A percentile compares a stretch with the other conserved stretches of the same genome.
These are phyloP conservation scores for Nyctalus aviator DNA, from an alignment of 2,797 vertebrate genomes.

Conservation along the genomic window DNA sequence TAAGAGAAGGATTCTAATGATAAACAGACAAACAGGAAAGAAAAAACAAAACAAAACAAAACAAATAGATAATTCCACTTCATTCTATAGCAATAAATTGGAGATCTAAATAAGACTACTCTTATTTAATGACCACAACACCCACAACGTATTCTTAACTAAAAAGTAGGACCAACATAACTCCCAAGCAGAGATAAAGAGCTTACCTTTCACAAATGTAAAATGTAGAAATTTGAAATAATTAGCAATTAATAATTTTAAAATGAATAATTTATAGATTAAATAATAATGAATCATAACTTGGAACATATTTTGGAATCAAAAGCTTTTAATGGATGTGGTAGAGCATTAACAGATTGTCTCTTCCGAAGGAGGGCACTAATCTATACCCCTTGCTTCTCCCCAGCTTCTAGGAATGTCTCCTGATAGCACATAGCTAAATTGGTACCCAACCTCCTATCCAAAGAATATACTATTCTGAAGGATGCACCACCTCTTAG, in stretches of 20 bases:
- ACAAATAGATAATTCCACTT: not conserved
- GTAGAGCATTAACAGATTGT: not conserved
- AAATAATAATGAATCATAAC: not conserved
- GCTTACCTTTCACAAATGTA: not conserved
- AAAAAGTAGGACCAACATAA: not conserved
- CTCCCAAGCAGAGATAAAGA: not conserved
- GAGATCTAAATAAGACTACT: not conserved
- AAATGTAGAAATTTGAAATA: not conserved
- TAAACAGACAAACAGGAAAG: slow-evolving; percentile 14
- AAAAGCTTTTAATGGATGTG: not conserved
- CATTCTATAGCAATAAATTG: not conserved
- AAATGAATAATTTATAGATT: not conserved
- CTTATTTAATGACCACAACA: slow-evolving; percentile 2
- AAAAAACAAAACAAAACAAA: not conserved
- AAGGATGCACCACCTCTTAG: not conserved
- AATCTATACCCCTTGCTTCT: accelerated
- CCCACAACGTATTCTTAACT: not conserved
- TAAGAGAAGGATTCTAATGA: not conserved
- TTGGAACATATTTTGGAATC: not conserved
- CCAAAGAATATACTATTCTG: not conserved
- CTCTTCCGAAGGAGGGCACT: not conserved
- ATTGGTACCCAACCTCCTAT: not conserved
- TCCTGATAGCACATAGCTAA: not conserved
- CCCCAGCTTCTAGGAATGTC: not conserved
- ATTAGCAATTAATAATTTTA: not conserved